Conservation (phyloP, 37 sponge, comb jelly and placozoan genomes). For the Spongilla lacustris region DNA sequence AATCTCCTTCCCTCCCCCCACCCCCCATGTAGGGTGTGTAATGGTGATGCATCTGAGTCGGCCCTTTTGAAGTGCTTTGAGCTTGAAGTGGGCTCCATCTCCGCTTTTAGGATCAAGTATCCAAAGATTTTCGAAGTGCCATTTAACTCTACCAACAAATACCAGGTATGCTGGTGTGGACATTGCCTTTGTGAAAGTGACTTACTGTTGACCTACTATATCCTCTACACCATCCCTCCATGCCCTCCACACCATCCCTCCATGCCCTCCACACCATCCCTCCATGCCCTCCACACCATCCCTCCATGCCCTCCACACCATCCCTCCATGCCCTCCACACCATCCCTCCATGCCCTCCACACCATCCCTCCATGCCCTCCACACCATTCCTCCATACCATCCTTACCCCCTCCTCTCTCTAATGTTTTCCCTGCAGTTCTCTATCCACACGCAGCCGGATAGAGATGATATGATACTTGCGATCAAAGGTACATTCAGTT, state of each 20-base stretch:
- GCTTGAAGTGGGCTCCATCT: slow-evolving; percentile 76
- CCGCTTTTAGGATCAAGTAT: slow-evolving; percentile 54
- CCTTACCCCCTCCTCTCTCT: no score
- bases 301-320: no score
- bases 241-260: no score
- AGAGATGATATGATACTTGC: slow-evolving; percentile 71
- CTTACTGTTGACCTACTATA: no score
- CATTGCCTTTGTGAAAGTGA: no score
- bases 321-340: no score
- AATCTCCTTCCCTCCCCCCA: background rate
- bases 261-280: no score
- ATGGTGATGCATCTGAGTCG: slow-evolving; percentile 96
- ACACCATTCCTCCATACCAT: no score
- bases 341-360: no score
- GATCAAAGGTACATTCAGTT: slow-evolving; percentile 81
- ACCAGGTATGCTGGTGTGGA: slow-evolving; percentile 30
- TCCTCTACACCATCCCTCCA: no score
- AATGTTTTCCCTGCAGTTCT: slow-evolving; percentile 67
- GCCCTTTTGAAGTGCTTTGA: slow-evolving; percentile 96
- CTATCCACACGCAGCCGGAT: slow-evolving; percentile 84
- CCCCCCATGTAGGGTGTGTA: slow-evolving; percentile 55
- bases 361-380: no score
- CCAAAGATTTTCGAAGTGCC: slow-evolving; percentile 94
- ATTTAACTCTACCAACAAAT: slow-evolving; percentile 98
- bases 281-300: no score